These are phyloP conservation scores for Fulmarus glacialis DNA, from an alignment of 2,113 vertebrate species.

Conservation along the genomic window DNA sequence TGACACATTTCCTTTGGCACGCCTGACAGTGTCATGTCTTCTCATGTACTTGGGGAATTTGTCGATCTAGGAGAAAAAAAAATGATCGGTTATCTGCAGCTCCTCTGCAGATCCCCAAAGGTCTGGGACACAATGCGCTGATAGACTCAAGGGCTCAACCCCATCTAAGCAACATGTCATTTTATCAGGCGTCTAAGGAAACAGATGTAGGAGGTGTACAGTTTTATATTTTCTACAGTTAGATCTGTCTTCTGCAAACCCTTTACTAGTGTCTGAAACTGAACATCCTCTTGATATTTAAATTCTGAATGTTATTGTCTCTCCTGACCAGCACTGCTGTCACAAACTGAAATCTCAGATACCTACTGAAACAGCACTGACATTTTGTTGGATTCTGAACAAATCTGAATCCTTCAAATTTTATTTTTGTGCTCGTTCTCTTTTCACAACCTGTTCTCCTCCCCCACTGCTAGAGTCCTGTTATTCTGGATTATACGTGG, in stretches of 20 bases:
- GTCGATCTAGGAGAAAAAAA: background rate
- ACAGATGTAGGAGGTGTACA: background rate
- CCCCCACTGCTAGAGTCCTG: background rate
- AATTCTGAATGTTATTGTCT: background rate
- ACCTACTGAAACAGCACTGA: background rate
- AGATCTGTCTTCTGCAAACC: background rate
- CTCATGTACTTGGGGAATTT: background rate
- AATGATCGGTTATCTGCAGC: rapidly evolving
- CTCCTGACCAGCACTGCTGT: background rate
- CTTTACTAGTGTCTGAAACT: background rate
- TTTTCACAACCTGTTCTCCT: background rate
- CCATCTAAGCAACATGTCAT: background rate
- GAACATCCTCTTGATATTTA: background rate
- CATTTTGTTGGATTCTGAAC: background rate
- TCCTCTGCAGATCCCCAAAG: background rate
- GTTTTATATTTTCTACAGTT: background rate
- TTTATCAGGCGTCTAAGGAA: background rate
- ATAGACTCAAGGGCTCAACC: background rate
- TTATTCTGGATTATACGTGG: background rate
- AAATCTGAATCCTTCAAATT: background rate
- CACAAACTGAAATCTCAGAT: background rate
- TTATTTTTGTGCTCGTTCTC: background rate
- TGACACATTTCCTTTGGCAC: background rate
- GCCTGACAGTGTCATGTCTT: background rate
- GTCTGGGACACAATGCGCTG: background rate